Conservation (phyloP, 2,113 vertebrate species). For the Gasterosteus nipponicus region DNA sequence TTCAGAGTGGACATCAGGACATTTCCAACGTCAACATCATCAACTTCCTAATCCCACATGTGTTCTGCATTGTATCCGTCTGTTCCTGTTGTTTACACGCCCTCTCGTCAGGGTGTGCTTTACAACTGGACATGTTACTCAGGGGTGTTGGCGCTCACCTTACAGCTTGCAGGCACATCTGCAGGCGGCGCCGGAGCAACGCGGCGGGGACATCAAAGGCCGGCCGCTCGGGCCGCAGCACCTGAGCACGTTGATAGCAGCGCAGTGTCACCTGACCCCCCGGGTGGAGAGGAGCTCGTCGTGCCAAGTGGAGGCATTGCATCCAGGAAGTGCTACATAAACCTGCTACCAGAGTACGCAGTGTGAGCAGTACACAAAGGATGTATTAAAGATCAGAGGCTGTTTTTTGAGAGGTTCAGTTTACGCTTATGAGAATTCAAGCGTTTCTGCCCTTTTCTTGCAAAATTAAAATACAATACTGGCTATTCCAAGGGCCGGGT, state of each 20-base stretch:
- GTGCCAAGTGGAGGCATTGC: conserved; percentile 40
- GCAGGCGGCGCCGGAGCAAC: conserved; percentile 68
- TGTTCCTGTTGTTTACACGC: conserved; percentile 29
- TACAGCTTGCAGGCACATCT: conserved; percentile 77
- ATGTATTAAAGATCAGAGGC: background rate
- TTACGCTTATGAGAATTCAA: background rate
- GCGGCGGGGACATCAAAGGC: conserved; percentile 73
- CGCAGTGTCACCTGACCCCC: conserved; percentile 62
- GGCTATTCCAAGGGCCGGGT: background rate
- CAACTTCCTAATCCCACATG: conserved; percentile 20
- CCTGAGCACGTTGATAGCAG: conserved; percentile 63
- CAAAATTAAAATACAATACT: background rate
- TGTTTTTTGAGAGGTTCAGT: background rate
- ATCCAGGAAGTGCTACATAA: conserved; percentile 29
- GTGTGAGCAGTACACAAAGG: background rate
- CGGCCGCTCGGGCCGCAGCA: conserved; percentile 53
- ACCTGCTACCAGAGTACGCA: background rate
- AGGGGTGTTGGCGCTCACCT: conserved; percentile 64
- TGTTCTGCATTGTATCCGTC: conserved; percentile 28
- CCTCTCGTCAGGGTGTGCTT: conserved; percentile 47
- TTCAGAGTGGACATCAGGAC: conserved; percentile 23
- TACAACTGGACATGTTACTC: conserved; percentile 65
- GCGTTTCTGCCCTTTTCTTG: background rate
- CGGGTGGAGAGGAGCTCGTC: conserved; percentile 43
- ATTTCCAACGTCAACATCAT: conserved; percentile 12